phyloP scores from a whole-genome alignment of 2,113 vertebrate species.

The Edolisoma coerulescens region DNA sequence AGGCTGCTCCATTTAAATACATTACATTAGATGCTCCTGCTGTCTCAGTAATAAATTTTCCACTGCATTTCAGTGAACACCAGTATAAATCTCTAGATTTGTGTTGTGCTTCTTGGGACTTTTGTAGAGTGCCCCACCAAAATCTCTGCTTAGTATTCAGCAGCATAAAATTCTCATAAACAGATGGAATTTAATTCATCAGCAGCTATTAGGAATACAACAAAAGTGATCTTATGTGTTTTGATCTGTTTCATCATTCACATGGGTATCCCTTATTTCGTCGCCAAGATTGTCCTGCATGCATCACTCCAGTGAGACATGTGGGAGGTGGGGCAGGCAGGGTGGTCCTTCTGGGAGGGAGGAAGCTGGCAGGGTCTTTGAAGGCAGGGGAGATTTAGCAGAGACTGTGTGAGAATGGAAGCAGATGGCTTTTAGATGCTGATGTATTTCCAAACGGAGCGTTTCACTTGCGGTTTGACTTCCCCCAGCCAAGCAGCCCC shows the following conservation, averaged over 20 bases:
- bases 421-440: not conserved
- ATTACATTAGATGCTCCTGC: not conserved
- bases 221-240: not conserved
- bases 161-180: not conserved
- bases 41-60: not conserved
- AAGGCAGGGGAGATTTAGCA: not conserved
- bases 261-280: not conserved
- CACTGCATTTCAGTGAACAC: not conserved
- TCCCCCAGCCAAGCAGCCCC: too few species aligned
- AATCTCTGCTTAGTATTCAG: not conserved
- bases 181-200: not conserved
- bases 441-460: accelerated
- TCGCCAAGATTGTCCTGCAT: not conserved
- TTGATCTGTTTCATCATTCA: not conserved
- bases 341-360: not conserved
- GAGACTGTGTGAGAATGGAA: not conserved
- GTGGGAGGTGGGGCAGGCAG: not conserved
- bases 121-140: not conserved
- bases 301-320: not conserved
- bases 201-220: not conserved
- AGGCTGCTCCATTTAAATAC: not conserved
- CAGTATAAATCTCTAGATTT: not conserved
- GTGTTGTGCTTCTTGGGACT: not conserved
- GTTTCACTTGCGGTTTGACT: not conserved
- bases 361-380: not conserved